A percentile compares a stretch with the other conserved stretches of the same genome.
Conservation (phyloP, 2,888 invertebrate species). For the Cryptus armator region DNA sequence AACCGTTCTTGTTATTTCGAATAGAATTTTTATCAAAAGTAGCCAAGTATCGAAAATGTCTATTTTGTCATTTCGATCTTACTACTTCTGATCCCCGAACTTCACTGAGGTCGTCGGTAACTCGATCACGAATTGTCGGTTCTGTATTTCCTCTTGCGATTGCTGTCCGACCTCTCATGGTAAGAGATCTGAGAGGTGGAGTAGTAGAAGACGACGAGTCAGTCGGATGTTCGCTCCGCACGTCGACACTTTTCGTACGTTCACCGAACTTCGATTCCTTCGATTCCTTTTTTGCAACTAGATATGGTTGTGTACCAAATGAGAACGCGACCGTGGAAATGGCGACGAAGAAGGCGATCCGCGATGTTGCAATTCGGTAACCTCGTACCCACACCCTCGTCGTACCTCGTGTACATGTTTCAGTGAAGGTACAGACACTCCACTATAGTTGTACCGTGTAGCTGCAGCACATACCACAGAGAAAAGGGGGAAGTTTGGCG, state of each 20-base stretch:
- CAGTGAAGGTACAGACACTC: conserved; percentile 12
- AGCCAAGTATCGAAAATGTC: no score
- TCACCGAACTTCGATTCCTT: conserved; percentile 40
- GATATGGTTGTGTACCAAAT: not conserved
- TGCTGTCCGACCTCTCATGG: conserved; percentile 12
- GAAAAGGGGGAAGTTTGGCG: conserved; percentile 56
- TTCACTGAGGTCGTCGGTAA: not conserved
- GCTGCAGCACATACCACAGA: conserved; percentile 18
- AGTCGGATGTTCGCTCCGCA: not conserved
- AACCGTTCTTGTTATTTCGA: no score
- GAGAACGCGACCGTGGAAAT: conserved; percentile 53
- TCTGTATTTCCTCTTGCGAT: not conserved
- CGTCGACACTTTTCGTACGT: conserved; percentile 11
- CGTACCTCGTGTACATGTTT: conserved; percentile 22
- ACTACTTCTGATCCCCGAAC: no score
- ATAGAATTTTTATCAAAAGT: no score
- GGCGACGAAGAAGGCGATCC: conserved; percentile 39
- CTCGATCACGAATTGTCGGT: not conserved
- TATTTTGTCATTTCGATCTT: no score
- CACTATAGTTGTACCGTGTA: conserved; percentile 27
- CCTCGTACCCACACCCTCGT: conserved; percentile 17
- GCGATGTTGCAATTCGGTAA: conserved; percentile 41
- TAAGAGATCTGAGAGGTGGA: not conserved
- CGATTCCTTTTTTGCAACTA: conserved; percentile 6
- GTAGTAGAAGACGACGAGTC: conserved; percentile 31